Conservation (phyloP, 2,888 invertebrate genomes). For the Drosophila dives region DNA sequence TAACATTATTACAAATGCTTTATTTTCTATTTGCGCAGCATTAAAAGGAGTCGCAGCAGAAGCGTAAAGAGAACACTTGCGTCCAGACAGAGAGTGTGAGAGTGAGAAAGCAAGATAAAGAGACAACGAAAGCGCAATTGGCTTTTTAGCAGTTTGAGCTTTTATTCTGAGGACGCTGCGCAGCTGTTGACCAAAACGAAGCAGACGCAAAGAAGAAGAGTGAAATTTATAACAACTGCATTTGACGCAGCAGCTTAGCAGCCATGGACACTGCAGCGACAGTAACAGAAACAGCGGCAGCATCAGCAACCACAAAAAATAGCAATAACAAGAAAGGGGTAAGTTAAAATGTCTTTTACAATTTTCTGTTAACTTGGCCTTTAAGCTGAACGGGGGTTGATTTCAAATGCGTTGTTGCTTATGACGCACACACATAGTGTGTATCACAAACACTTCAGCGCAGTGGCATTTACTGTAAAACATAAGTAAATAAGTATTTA, state of each 20-base stretch:
- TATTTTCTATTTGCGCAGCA: slow-evolving; percentile 57
- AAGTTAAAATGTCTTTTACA: slow-evolving; percentile 48
- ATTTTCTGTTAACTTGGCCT: slow-evolving; percentile 68
- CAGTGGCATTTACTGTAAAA: slow-evolving; percentile 23
- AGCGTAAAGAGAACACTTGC: slow-evolving; percentile 14
- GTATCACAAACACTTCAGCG: slow-evolving; percentile 30
- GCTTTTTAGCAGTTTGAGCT: slow-evolving; percentile 52
- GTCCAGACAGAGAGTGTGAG: neutral
- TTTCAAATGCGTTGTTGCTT: slow-evolving; percentile 50
- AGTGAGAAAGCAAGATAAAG: slow-evolving; percentile 14
- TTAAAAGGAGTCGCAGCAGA: slow-evolving; percentile 53
- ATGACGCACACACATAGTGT: slow-evolving; percentile 16
- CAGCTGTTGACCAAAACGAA: slow-evolving; percentile 47
- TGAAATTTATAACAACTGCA: slow-evolving; percentile 44
- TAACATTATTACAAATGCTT: slow-evolving; percentile 29
- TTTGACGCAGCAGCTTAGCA: slow-evolving; percentile 30
- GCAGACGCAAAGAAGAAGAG: slow-evolving; percentile 20
- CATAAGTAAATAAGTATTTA: neutral
- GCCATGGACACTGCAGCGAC: slow-evolving; percentile 47
- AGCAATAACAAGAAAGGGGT: slow-evolving; percentile 69
- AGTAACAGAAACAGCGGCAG: slow-evolving; percentile 13
- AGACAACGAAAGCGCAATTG: slow-evolving; percentile 63
- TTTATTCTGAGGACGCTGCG: slow-evolving; percentile 65
- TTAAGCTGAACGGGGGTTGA: slow-evolving; percentile 62
- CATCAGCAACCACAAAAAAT: slow-evolving; percentile 40